Conservation (phyloP, 2,113 vertebrate species). For the Brachyistius frenatus region DNA sequence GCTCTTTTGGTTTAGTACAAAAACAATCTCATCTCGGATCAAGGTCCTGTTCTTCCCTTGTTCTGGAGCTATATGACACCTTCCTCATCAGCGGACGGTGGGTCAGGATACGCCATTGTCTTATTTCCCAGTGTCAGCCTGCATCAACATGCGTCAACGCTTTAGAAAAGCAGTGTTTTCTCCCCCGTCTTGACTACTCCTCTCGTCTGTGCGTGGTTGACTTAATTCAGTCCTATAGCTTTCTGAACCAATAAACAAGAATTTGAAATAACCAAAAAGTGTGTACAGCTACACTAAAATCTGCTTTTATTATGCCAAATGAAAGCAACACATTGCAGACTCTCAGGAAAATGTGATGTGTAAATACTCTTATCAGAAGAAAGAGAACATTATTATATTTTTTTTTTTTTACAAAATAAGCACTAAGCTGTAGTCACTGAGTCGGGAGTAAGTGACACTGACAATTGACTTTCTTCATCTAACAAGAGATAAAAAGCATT, state of each 20-base stretch:
- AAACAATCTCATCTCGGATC: background rate
- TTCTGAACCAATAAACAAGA: too few relatives aligned
- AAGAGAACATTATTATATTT: too few relatives aligned
- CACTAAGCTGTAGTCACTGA: too few relatives aligned
- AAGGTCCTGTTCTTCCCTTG: background rate
- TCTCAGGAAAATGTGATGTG: background rate
- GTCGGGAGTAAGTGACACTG: too few relatives aligned
- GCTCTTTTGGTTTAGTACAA: too few relatives aligned
- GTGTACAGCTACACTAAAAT: too few relatives aligned
- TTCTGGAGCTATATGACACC: constrained; percentile 6
- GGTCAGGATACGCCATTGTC: background rate
- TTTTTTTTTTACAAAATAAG: too few relatives aligned
- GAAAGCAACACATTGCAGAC: background rate
- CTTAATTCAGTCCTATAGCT: background rate
- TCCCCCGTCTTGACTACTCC: background rate
- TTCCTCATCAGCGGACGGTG: background rate
- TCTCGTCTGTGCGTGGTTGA: background rate
- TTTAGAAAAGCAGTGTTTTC: constrained; percentile 2
- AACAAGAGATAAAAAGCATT: too few relatives aligned
- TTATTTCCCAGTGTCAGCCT: constrained; percentile 5
- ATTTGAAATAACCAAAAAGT: too few relatives aligned
- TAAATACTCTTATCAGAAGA: too few relatives aligned
- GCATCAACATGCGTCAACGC: constrained; percentile 8
- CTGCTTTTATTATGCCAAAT: background rate
- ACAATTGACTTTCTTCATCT: too few relatives aligned